A percentile compares a stretch with the other conserved stretches of the same genome.
phyloP scores from a whole-genome alignment of 2,797 vertebrate species.

The Antrozous pallidus region DNA sequence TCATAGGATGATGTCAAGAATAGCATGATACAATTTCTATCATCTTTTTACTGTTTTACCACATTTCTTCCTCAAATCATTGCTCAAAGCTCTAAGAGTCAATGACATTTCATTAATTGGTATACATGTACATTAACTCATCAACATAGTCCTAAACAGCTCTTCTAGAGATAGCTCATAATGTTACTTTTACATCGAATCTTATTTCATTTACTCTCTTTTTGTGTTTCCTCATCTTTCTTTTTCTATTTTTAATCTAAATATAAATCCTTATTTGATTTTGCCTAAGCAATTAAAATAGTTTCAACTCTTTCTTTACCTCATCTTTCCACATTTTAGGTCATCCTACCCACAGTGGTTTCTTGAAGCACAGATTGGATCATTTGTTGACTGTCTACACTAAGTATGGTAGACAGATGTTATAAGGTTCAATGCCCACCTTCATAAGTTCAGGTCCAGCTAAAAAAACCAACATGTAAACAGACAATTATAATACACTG shows the following conservation, averaged over 20 bases:
- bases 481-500: background rate
- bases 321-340: background rate
- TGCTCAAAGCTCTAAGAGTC: background rate
- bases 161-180: background rate
- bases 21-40: background rate
- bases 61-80: slow-evolving; percentile 12
- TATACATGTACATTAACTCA: background rate
- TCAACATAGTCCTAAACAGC: background rate
- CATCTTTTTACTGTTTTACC: background rate
- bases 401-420: background rate
- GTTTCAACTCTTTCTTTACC: background rate
- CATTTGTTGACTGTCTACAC: background rate
- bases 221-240: background rate
- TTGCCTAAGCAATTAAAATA: background rate
- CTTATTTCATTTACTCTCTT: background rate
- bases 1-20: background rate
- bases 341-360: background rate
- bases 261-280: background rate
- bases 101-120: background rate
- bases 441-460: background rate
- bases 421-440: background rate
- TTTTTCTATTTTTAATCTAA: background rate
- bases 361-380: background rate
- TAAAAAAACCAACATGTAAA: background rate
- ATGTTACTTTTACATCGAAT: slow-evolving; percentile 11